Conservation (phyloP, 2,888 invertebrate species). For the Andrena minutula region DNA sequence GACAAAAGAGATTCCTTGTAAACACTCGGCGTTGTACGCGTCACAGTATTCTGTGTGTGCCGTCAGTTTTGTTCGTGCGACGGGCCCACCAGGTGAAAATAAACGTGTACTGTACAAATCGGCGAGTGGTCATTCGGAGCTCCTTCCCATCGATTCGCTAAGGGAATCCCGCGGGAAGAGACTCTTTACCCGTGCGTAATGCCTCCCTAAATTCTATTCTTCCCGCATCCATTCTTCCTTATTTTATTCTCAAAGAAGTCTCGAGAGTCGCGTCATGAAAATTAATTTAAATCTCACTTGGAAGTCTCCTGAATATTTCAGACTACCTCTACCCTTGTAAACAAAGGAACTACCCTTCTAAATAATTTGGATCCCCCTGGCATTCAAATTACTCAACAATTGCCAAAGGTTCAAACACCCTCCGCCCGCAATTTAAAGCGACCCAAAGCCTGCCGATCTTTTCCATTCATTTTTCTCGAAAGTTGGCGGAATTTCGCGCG, state of each 20-base stretch:
- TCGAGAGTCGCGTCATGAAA: neutral
- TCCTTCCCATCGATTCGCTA: neutral
- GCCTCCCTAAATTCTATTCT: neutral
- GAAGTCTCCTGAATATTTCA: neutral
- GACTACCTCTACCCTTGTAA: neutral
- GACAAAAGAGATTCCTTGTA: too few species aligned
- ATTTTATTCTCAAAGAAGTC: neutral
- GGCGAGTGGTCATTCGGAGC: too few species aligned
- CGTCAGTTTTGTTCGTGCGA: too few species aligned
- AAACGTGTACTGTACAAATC: too few species aligned
- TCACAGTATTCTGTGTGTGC: too few species aligned
- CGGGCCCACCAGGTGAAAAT: too few species aligned
- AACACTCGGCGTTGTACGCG: too few species aligned
- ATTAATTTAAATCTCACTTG: neutral
- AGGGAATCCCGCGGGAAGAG: too few species aligned
- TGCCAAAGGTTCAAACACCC: neutral
- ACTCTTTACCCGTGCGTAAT: constrained; percentile 14
- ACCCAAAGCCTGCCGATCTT: neutral
- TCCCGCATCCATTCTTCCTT: neutral
- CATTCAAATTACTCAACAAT: too few species aligned
- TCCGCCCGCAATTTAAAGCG: neutral
- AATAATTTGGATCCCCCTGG: too few species aligned
- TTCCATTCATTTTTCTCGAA: constrained; percentile 1
- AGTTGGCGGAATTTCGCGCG: constrained; percentile 29
- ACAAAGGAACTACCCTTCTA: neutral